Conservation (phyloP, 2,888 invertebrate species). For the Sinodicranocentrus sp. region DNA sequence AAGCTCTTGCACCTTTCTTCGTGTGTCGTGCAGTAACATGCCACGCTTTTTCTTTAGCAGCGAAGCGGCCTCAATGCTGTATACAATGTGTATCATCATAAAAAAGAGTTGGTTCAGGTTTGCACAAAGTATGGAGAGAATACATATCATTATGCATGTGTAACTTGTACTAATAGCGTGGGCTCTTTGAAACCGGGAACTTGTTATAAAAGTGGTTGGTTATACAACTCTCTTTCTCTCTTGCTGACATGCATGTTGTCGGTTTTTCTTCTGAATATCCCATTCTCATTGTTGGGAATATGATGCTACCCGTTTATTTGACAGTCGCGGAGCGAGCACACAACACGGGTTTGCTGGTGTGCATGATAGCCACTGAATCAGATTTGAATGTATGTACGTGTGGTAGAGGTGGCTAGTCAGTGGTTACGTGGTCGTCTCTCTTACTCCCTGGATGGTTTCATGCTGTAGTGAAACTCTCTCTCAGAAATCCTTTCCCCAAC, state of each 20-base stretch:
- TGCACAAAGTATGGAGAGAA: too few relatives aligned
- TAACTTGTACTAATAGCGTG: too few relatives aligned
- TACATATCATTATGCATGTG: too few relatives aligned
- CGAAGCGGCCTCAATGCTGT: too few relatives aligned
- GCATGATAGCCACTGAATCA: neutral
- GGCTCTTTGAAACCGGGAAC: neutral
- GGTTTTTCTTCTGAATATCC: neutral
- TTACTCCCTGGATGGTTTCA: slow-evolving; percentile 8
- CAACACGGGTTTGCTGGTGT: neutral
- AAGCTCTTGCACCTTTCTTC: too few relatives aligned
- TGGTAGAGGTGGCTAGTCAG: slow-evolving; percentile 43
- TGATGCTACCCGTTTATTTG: too few relatives aligned
- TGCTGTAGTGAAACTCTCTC: neutral
- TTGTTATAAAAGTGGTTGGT: neutral
- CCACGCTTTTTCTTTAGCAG: too few relatives aligned
- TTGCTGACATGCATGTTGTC: neutral
- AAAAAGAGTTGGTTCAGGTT: too few relatives aligned
- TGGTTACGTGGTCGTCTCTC: slow-evolving; percentile 24
- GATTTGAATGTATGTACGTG: neutral
- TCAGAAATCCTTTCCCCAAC: slow-evolving; percentile 1
- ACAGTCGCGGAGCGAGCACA: too few relatives aligned
- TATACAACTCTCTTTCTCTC: neutral
- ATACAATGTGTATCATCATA: too few relatives aligned
- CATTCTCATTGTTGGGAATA: too few relatives aligned
- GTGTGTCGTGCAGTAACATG: too few relatives aligned